Evolutionary conservation across 2,888 invertebrate genomes (phyloP).

Genomic region (Piscicola geometra): DNA sequence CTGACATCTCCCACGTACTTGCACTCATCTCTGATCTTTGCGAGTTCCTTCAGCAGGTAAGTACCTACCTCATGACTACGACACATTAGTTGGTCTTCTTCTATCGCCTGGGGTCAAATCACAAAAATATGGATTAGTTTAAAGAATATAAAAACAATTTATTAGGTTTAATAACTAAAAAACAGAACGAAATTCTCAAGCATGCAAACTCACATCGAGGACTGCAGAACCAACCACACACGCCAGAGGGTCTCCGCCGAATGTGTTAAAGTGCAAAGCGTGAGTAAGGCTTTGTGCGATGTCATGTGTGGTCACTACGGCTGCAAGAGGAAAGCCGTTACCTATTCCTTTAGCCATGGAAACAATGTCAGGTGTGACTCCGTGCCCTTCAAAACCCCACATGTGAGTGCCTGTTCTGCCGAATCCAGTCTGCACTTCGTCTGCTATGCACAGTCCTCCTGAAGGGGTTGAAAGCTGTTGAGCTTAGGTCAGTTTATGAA

Average conservation of each 20-base stretch:
- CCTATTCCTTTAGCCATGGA: constrained; percentile 60
- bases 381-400: constrained; percentile 93
- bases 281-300: constrained; percentile 73
- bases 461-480: too few species aligned
- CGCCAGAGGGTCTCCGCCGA: constrained; percentile 88
- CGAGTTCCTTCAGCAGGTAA: constrained; percentile 72
- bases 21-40: constrained; percentile 63
- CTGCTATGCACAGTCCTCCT: constrained; percentile 83
- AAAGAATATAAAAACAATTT: neutral
- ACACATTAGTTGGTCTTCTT: constrained; percentile 51
- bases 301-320: constrained; percentile 84
- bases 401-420: constrained; percentile 87
- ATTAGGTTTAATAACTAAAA: neutral
- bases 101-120: constrained; percentile 65
- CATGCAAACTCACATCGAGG: constrained; percentile 68
- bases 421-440: constrained; percentile 96
- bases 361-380: constrained; percentile 76
- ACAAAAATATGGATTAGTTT: neutral
- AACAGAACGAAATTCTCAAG: neutral
- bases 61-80: constrained; percentile 74
- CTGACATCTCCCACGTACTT: constrained; percentile 82
- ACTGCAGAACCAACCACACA: constrained; percentile 84
- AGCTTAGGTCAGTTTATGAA: too few species aligned
- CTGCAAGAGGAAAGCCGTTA: constrained; percentile 92
- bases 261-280: constrained; percentile 87